Evolutionary conservation across 2,888 invertebrate genomes (phyloP), one percentile per base, ranked within the genome.

Genomic region (Linyphia triangularis): DNA sequence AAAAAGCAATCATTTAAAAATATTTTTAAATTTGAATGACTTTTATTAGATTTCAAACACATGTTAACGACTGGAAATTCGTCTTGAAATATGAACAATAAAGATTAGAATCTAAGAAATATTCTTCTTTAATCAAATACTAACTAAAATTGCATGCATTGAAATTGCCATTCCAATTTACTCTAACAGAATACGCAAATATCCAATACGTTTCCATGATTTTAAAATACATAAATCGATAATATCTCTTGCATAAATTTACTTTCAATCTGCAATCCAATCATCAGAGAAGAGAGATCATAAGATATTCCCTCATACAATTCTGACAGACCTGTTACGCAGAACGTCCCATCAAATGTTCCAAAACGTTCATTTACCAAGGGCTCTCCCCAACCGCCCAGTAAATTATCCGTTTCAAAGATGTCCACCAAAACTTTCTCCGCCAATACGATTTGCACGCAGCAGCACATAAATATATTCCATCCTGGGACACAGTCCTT

Each of bases 351-450:
- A 26, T 43, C 43, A 70, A 24, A 43, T 70, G 70, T 70, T 70
- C 70, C n/a, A n/a, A 70, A 70, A 70, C 43, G 24, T 70, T 70
- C 70, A 43, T 43, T 70, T 70, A 28, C 70, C 24, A 61, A 16
- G 6, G 65, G 10, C 70, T 40, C 28, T 24, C 24, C 13, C 13
- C 24, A 28, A 9, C n/a, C 7, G 69, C 61, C 24, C 77, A 37
- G 30, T 19, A 37, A 77, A 61, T 61, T 77, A 77, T 77, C 40
- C 70, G 33, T 81, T 33, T 81, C 69, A 40, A 51, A 65, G 33
- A 65, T 67, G 33, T 65, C 59, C 69, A 81, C 65, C 40, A 37
- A 28, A 26, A 30, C 51, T 51, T 51, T 51, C 22, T 6, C n/a
- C 16, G 10, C 69, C 28, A 33, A 30, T 30, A n/a, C 33, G 33